phyloP scores from a whole-genome alignment of 2,113 vertebrate species.

The Pitta sordida region DNA sequence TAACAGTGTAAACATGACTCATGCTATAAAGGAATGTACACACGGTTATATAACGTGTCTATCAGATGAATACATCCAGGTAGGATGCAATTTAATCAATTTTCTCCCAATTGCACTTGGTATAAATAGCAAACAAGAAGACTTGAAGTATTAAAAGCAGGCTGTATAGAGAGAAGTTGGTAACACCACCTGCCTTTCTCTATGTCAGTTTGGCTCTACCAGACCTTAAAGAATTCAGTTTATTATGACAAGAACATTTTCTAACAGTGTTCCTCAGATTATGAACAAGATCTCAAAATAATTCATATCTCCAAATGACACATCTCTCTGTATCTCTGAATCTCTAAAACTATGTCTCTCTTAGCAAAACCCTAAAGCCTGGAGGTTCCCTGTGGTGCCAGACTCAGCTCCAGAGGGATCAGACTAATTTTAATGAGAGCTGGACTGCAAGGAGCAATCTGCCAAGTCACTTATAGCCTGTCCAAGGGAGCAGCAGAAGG shows the following conservation, averaged over 20 bases:
- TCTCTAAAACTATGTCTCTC: neutral
- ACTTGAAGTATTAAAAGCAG: neutral
- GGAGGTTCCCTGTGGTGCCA: neutral
- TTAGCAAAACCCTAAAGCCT: neutral
- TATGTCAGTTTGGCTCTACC: neutral
- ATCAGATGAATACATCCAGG: neutral
- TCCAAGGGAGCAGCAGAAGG: constrained; percentile 44
- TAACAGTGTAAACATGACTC: neutral
- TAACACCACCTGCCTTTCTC: neutral
- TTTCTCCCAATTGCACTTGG: neutral
- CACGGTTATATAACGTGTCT: neutral
- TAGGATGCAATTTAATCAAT: neutral
- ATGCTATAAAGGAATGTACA: neutral
- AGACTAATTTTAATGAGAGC: constrained; percentile 32
- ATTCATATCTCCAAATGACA: neutral
- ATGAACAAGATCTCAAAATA: neutral
- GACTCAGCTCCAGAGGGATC: neutral
- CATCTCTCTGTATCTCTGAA: neutral
- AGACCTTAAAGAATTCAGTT: neutral
- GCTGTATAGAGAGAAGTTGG: neutral
- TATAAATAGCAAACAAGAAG: neutral
- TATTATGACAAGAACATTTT: neutral
- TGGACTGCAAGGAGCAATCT: constrained; percentile 9
- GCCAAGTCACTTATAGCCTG: neutral
- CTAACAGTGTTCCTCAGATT: neutral